Conservation (phyloP, 2,888 invertebrate species). For the Pimpla rufipes region DNA sequence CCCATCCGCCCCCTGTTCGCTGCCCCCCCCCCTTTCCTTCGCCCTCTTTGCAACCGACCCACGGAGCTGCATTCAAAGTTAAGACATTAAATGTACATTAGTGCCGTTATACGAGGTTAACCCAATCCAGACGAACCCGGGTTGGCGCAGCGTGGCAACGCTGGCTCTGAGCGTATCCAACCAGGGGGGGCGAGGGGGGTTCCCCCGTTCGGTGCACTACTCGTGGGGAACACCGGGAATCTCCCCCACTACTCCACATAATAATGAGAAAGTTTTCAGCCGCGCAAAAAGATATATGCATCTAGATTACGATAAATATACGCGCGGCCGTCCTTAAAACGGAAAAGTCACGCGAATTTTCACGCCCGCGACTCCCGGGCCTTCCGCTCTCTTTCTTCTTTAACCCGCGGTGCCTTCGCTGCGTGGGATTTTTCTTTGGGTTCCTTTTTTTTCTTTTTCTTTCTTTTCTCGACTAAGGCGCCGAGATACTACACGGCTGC, state of each 20-base stretch:
- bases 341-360: conserved; percentile 69
- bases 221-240: conserved; percentile 40
- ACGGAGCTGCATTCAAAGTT: conserved; percentile 81
- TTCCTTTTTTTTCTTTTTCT: conserved; percentile 51
- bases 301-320: conserved; percentile 73
- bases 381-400: conserved; percentile 19
- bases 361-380: conserved; percentile 3
- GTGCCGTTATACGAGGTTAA: conserved; percentile 72
- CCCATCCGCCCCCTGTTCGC: background rate
- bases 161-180: background rate
- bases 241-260: conserved; percentile 59
- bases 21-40: background rate
- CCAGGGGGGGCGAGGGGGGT: conserved; percentile 18
- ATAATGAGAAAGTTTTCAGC: conserved; percentile 71
- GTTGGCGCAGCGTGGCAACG: conserved; percentile 28
- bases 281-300: conserved; percentile 68
- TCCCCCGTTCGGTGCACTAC: too few relatives aligned
- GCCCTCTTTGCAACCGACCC: conserved; percentile 46
- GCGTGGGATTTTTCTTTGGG: too few relatives aligned
- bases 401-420: too few relatives aligned
- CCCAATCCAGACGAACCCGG: conserved; percentile 57
- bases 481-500: conserved; percentile 4
- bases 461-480: conserved; percentile 40
- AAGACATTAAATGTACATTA: conserved; percentile 84
- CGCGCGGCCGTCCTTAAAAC: conserved; percentile 54